Evolutionary conservation across 2,888 invertebrate species (phyloP).

Genomic region (Aporophyla nigra): DNA sequence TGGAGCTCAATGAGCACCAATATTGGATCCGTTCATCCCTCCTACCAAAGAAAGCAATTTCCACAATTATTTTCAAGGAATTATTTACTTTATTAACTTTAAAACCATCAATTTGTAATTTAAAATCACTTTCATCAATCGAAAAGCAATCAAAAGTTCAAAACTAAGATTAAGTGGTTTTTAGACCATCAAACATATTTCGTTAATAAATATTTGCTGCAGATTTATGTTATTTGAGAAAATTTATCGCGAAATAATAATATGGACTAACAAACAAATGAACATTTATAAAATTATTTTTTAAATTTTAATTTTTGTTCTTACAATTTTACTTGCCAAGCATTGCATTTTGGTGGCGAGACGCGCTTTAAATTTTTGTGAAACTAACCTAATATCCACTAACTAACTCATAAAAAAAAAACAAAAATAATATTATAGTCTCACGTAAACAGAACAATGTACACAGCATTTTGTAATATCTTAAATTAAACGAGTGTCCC

Average conservation of each 20-base stretch:
- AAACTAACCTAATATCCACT: no score
- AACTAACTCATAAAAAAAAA: no score
- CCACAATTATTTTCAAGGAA: neutral
- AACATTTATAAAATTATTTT: no score
- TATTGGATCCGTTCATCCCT: neutral
- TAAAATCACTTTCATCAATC: slow-evolving; percentile 46
- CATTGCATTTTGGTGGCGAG: no score
- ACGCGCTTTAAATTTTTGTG: no score
- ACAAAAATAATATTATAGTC: no score
- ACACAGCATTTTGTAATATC: no score
- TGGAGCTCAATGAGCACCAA: neutral
- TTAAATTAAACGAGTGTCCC: neutral
- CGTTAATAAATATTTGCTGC: slow-evolving; percentile 22
- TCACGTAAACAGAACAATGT: no score
- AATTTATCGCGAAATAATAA: neutral
- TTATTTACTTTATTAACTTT: slow-evolving; percentile 14
- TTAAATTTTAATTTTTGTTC: neutral
- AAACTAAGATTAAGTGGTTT: slow-evolving; percentile 45
- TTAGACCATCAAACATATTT: slow-evolving; percentile 33
- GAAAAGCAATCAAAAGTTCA: slow-evolving; percentile 50
- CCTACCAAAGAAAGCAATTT: neutral
- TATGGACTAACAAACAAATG: neutral
- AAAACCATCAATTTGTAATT: slow-evolving; percentile 21
- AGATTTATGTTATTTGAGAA: neutral
- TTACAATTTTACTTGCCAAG: no score